phyloP scores from a whole-genome alignment of 37 sponge, comb jelly and placozoan species.

The Lycopodina hypogea region DNA sequence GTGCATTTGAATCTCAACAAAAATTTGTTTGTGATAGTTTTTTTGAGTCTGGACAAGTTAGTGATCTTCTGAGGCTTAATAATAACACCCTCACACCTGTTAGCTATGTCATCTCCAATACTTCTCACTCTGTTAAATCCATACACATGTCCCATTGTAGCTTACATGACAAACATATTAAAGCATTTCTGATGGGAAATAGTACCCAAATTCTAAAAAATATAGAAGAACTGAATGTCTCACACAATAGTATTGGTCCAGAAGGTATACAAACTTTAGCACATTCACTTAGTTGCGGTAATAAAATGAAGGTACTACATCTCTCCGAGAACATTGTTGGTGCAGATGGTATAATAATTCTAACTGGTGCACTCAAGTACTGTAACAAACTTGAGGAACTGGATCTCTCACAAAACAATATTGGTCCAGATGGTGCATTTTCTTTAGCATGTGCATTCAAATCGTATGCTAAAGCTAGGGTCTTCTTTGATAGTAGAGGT shows the following conservation, averaged over 20 bases:
- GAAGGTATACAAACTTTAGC: neutral
- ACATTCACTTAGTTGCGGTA: neutral
- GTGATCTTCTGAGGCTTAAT: neutral
- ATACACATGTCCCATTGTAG: neutral
- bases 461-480: neutral
- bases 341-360: neutral
- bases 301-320: neutral
- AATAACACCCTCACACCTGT: neutral
- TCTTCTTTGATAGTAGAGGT: neutral
- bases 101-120: neutral
- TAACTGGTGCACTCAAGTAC: neutral
- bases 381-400: neutral
- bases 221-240: neutral
- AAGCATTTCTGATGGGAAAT: neutral
- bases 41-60: neutral
- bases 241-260: neutral
- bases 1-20: constrained; percentile 13
- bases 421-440: neutral
- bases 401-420: neutral
- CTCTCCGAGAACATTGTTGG: neutral
- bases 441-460: neutral
- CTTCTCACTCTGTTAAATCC: neutral
- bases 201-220: neutral
- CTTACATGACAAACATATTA: neutral
- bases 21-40: neutral